Evolutionary conservation across 2,797 vertebrate species (phyloP).

Genomic region (Euphonia xanthogaster): DNA sequence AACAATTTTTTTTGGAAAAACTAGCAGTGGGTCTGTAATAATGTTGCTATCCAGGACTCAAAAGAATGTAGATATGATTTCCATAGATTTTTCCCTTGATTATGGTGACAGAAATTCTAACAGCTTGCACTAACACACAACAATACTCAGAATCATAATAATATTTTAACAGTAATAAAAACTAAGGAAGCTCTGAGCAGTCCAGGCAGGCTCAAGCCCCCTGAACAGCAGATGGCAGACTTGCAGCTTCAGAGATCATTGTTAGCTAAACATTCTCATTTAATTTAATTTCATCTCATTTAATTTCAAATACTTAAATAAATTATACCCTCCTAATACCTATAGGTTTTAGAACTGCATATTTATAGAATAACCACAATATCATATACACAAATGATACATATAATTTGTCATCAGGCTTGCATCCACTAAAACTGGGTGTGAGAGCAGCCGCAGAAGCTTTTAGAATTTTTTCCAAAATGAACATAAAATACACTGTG

Average conservation of each 20-base stretch:
- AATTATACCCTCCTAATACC: neutral
- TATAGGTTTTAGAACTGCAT: neutral
- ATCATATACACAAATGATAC: neutral
- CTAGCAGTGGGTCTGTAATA: neutral
- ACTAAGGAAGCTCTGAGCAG: neutral
- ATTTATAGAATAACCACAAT: neutral
- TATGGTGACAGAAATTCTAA: neutral
- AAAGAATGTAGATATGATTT: neutral
- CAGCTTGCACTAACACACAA: neutral
- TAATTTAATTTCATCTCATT: neutral
- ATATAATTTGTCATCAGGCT: neutral
- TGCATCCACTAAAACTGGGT: neutral
- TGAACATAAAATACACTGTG: neutral
- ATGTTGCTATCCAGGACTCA: neutral
- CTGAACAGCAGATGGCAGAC: slow-evolving; percentile 49
- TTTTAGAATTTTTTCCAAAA: neutral
- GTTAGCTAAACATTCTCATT: neutral
- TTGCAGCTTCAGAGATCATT: neutral
- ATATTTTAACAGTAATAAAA: neutral
- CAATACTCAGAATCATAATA: neutral
- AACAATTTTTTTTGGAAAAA: neutral
- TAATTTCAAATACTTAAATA: neutral
- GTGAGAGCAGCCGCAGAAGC: neutral
- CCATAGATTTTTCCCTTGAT: neutral
- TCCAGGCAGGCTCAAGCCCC: neutral